These are phyloP conservation scores for Metacarcinus magister DNA, from an alignment of 2,888 invertebrate genomes.

Conservation along the genomic window DNA sequence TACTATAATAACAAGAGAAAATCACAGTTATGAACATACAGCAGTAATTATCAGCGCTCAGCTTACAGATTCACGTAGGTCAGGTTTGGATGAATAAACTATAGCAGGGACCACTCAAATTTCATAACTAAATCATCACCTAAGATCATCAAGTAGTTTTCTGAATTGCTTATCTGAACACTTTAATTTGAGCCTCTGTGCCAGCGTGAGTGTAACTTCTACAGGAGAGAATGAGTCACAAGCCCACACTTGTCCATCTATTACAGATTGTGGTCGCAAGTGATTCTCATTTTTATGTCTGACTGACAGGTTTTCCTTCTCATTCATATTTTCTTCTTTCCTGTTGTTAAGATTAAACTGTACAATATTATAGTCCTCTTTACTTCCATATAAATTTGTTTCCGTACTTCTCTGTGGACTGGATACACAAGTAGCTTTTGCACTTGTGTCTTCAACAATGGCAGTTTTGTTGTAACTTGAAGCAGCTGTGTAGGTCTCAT, in stretches of 20 bases:
- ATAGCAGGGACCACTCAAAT: neutral
- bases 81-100: neutral
- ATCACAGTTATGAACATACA: too few relatives aligned
- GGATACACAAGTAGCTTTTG: neutral
- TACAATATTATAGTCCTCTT: neutral
- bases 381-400: neutral
- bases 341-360: neutral
- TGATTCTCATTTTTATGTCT: neutral
- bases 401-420: neutral
- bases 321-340: neutral
- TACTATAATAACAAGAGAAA: too few relatives aligned
- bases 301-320: neutral
- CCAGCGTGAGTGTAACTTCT: conserved; percentile 33
- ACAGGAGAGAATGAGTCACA: conserved; percentile 58
- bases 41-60: too few relatives aligned
- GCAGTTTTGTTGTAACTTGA: neutral
- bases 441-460: neutral
- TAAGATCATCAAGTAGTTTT: conserved; percentile 56
- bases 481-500: neutral
- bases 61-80: too few relatives aligned
- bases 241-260: neutral
- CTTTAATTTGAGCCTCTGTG: conserved; percentile 60
- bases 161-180: conserved; percentile 22
- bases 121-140: neutral
- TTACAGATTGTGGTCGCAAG: neutral